Evolutionary conservation across 1,140 invertebrate genomes (phyloP), one percentile per base, ranked within the genome.

Genomic region (Euura saliciscinereae): DNA sequence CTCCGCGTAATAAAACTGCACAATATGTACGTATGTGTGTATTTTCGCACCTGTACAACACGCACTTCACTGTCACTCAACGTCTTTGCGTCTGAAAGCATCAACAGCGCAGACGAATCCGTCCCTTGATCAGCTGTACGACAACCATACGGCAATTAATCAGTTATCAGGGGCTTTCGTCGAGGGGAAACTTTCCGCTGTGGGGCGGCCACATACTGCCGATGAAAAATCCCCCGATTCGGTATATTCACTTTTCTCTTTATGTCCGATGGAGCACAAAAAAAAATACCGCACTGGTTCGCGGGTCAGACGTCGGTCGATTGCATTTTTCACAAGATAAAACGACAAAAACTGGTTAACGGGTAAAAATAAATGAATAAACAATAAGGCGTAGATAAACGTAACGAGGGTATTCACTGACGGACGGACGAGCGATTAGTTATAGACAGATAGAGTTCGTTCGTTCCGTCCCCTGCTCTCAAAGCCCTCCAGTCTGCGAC

Each of bases 401-500:
- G 28, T 59, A 59, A 59, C 51, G 10, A 59, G 51, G 51, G 13
- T 59, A 59, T 59, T 59, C 69, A 68, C 46, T 59, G 65, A 71
- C 74, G 76, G 75, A 75, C 73, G 74, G 71, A 76, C 67, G 76
- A 77, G 73, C 76, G 77, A 76, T 75, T 76, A 75, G 75, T 66
- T 77, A 77, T 77, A 70, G 68, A 67, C 71, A 76, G 78, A 76
- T 66, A 71, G 76, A 76, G 78, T 78, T 75, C 76, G 76, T 78
- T 78, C 80, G 78, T 78, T 86, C 85, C 84, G 85, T 85, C 85
- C 84, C 86, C 85, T 86, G 86, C 82, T 85, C 80, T 79, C 84
- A 84, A 84, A 85, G 85, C 84, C 82, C 86, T 88, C 86, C 86
- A 86, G 85, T 85, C 85, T 83, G 85, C 84, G 85, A 88, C 86